These are phyloP conservation scores for Arothron firmamentum DNA, from an alignment of 2,113 vertebrate genomes.

Conservation along the genomic window DNA sequence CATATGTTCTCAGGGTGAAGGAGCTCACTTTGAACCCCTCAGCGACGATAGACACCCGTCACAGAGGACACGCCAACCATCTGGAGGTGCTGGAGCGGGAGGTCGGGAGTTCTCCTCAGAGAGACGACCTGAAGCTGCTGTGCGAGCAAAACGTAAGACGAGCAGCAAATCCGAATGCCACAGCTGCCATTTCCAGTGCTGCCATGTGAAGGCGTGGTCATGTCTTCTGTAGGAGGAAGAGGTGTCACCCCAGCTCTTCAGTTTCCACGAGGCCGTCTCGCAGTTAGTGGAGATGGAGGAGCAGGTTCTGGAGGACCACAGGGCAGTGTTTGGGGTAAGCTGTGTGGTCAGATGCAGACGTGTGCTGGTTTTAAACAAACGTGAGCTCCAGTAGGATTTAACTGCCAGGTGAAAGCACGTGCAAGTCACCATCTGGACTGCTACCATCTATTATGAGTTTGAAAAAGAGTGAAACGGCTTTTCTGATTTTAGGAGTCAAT, in stretches of 20 bases:
- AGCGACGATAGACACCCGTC: constrained; percentile 73
- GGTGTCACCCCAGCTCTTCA: constrained; percentile 94
- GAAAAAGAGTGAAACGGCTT: not conserved
- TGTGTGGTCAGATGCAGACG: not conserved
- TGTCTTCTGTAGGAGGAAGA: constrained; percentile 85
- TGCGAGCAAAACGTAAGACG: constrained; percentile 96
- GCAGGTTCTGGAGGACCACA: constrained; percentile 95
- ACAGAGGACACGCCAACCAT: constrained; percentile 82
- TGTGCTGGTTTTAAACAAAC: too few species aligned
- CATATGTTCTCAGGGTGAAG: constrained; percentile 79
- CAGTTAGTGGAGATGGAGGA: constrained; percentile 99
- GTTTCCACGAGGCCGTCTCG: constrained; percentile 96
- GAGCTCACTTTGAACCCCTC: constrained; percentile 81
- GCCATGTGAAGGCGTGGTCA: not conserved
- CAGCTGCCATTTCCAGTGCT: too few species aligned
- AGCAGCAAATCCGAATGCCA: too few species aligned
- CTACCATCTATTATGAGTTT: not conserved
- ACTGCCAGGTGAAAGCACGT: too few species aligned
- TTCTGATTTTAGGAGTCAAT: constrained; percentile 84
- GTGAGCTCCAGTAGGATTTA: too few species aligned
- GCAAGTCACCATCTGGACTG: too few species aligned
- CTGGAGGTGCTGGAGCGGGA: constrained; percentile 95
- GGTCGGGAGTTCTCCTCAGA: constrained; percentile 95
- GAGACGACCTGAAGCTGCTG: constrained; percentile 96
- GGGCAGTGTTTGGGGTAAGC: constrained; percentile 91